Evolutionary conservation across 2,888 invertebrate genomes (phyloP), one percentile per base, ranked within the genome.

Genomic region (Chydorus sphaericus): DNA sequence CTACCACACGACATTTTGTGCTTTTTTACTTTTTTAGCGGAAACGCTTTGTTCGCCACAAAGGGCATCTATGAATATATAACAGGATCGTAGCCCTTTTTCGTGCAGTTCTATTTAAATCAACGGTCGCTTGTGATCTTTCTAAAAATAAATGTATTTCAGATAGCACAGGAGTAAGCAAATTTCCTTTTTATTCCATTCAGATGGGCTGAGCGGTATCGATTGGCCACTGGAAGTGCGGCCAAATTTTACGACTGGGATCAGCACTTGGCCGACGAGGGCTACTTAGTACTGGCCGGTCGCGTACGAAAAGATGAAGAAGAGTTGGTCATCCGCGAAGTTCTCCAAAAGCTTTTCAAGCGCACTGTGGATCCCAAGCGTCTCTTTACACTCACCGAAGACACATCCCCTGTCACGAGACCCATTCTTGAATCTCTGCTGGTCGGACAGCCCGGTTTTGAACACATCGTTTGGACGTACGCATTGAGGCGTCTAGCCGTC

Each of bases 211-310:
- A 94, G 68, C 77, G 97, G 20, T 97, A 96, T 69, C 81, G 85
- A 58, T 74, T 82, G 28, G 84, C 86, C 3, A 73, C 76, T 14
- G 77, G 79, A 4, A 71, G 77, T 7, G 70, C 44, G 10, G 44
- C 73, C 7, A 70, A 73, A 1, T 55, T 48, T 62, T 92, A 92
- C 65, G 93, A 96, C 70, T 97, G 94, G 94, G 88, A 91, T 69
- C 93, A 96, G 67, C 92, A 93, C 70, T 77, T 98, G 49, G 90
- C 93, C 0, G 94, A 97, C 67, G 93, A 94, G 73, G 94, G 97
- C 0, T 98, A 88, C 67, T 77, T 98, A 57, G 81, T 98, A 6
- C 71, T 99, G 51, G 93, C 93, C 3, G 92, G 96, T 1, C 82
- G 91, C 70, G 92, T 96, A 1, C 77, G 98, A 16, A 84, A 83